Conservation (phyloP, 2,888 invertebrate genomes). For the Netelia virgata region DNA sequence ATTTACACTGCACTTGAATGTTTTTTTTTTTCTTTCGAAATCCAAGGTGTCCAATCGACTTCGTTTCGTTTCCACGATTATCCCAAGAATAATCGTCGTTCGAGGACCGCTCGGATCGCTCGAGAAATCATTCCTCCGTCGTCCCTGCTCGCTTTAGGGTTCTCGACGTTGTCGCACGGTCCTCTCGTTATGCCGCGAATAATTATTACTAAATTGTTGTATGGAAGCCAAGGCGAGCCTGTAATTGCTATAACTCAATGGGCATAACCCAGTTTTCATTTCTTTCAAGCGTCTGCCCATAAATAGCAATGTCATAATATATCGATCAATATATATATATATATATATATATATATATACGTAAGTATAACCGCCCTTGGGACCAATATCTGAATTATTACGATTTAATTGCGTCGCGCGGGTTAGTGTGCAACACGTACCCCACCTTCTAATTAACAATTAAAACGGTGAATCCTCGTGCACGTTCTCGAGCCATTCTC, state of each 20-base stretch:
- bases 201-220: constrained; percentile 68
- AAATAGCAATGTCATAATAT: constrained; percentile 49
- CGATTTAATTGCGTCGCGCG: constrained; percentile 59
- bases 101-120: constrained; percentile 14
- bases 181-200: constrained; percentile 39
- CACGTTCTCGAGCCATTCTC: no score
- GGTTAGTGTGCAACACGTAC: constrained; percentile 19
- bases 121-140: neutral
- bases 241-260: constrained; percentile 72
- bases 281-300: constrained; percentile 55
- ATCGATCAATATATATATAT: constrained; percentile 22
- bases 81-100: neutral
- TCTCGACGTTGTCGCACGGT: constrained; percentile 31
- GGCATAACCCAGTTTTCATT: constrained; percentile 73
- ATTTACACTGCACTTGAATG: no score
- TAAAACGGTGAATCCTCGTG: no score
- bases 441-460: no score
- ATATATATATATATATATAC: constrained; percentile 31
- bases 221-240: constrained; percentile 72
- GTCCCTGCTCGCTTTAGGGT: neutral
- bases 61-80: neutral
- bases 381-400: constrained; percentile 64
- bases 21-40: neutral
- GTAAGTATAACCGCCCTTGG: constrained; percentile 67
- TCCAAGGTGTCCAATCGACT: neutral